Percentiles rank a stretch among this genome's conserved stretches.
Conservation (phyloP, 2,797 vertebrate species). For the Ctenosaura bakeri region DNA sequence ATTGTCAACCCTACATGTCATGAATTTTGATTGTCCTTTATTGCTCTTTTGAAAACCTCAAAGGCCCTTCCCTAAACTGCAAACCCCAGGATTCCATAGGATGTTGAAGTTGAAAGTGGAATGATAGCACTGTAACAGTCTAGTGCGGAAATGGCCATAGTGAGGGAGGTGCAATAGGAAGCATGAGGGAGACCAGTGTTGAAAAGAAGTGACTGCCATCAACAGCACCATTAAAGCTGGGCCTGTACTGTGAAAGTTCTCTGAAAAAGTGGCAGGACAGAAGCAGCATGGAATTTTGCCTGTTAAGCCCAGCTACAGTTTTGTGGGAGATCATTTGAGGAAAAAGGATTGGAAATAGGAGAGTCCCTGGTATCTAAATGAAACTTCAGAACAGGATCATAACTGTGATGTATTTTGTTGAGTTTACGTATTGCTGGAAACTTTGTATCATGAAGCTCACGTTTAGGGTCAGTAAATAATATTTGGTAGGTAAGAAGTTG, state of each 20-base stretch:
- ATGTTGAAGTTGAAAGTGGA: no score
- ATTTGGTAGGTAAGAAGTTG: background rate
- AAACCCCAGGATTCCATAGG: no score
- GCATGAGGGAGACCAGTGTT: background rate
- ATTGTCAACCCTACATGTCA: no score
- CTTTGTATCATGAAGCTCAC: background rate
- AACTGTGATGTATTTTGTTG: constrained; percentile 1
- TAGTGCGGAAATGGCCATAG: no score
- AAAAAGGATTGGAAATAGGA: background rate
- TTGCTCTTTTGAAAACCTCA: no score
- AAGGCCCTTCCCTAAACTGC: no score
- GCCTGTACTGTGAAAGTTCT: background rate
- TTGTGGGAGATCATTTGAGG: background rate
- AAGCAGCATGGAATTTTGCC: background rate
- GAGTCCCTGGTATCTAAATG: background rate
- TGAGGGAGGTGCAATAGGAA: background rate
- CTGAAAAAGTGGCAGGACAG: background rate
- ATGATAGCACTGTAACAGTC: no score
- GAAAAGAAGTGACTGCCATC: background rate
- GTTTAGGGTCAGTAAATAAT: background rate
- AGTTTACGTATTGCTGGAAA: background rate
- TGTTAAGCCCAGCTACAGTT: background rate
- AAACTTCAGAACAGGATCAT: background rate
- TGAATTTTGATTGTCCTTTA: no score
- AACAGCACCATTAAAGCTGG: background rate